Evolutionary conservation across 2,797 vertebrate species (phyloP).

Genomic region (Psittacula derbiana): DNA sequence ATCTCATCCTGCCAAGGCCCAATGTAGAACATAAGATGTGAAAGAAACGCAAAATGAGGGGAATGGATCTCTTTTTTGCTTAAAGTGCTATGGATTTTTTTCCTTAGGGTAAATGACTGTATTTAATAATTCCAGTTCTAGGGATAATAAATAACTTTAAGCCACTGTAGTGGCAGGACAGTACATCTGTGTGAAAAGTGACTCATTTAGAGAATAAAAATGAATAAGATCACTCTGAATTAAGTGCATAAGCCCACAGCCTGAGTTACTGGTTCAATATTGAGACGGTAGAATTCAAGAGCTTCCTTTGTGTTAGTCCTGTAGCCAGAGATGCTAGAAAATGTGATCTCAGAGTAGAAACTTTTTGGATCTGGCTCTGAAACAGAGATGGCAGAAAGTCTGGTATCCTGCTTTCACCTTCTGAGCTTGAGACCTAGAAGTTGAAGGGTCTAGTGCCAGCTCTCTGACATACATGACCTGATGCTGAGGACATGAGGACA

Average conservation of each 20-base stretch:
- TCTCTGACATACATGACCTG: not conserved
- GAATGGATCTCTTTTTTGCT: conserved; percentile 12
- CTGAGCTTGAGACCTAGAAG: not conserved
- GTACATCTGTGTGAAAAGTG: not conserved
- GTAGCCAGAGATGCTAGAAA: not conserved
- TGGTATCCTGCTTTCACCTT: not conserved
- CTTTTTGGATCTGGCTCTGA: not conserved
- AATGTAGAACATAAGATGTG: conserved; percentile 24
- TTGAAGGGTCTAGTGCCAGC: not conserved
- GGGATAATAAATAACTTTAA: conserved; percentile 23
- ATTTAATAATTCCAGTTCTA: not conserved
- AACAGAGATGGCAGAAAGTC: not conserved
- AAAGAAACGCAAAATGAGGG: not conserved
- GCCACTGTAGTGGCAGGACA: not conserved
- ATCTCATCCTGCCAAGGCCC: conserved; percentile 34
- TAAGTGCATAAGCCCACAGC: not conserved
- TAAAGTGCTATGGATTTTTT: conserved; percentile 18
- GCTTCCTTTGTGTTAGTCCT: not conserved
- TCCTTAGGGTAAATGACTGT: not conserved
- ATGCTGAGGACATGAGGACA: not conserved
- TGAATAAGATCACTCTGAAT: not conserved
- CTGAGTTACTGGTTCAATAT: not conserved
- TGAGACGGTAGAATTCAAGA: not conserved
- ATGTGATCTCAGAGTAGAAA: not conserved
- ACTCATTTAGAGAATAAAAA: conserved; percentile 10